phyloP scores from a whole-genome alignment of 1,140 invertebrate genomes.

The Wiebesia pumilae region DNA sequence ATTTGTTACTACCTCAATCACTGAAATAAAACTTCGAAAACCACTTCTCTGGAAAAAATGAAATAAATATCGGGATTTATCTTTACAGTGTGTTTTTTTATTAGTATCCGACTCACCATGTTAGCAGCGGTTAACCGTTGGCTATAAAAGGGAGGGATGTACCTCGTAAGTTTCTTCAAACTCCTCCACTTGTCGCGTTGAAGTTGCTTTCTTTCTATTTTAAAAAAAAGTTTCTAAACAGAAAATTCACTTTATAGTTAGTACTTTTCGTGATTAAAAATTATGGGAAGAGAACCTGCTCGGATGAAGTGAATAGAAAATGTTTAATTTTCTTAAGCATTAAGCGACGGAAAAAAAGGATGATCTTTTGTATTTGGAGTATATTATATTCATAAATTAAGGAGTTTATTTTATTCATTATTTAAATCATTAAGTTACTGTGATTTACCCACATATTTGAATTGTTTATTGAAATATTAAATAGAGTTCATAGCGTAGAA shows the following conservation, averaged over 20 bases:
- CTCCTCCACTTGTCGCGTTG: slow-evolving; percentile 1
- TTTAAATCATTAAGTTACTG: not conserved
- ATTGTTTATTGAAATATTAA: not conserved
- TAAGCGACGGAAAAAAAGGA: not conserved
- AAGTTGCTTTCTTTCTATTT: not conserved
- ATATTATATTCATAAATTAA: not conserved
- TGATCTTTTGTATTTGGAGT: not conserved
- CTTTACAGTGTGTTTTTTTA: slow-evolving; percentile 38
- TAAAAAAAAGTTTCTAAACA: not conserved
- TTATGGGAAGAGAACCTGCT: slow-evolving; percentile 34
- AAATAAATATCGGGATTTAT: slow-evolving; percentile 35
- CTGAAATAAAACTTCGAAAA: not conserved
- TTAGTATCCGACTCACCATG: slow-evolving; percentile 43
- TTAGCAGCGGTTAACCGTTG: not conserved
- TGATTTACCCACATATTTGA: not conserved
- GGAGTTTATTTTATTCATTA: not conserved
- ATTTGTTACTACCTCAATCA: slow-evolving; percentile 11
- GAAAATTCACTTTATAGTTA: not conserved
- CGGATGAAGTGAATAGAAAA: slow-evolving; percentile 15
- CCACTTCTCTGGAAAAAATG: slow-evolving; percentile 30
- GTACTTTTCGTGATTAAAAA: slow-evolving; percentile 44
- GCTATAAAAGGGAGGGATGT: not conserved
- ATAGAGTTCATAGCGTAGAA: too few species aligned
- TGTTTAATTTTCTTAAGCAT: slow-evolving; percentile 19
- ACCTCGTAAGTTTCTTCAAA: slow-evolving; percentile 39